Evolutionary conservation across 2,888 invertebrate species (phyloP).

Genomic region (Nyleta sp.): DNA sequence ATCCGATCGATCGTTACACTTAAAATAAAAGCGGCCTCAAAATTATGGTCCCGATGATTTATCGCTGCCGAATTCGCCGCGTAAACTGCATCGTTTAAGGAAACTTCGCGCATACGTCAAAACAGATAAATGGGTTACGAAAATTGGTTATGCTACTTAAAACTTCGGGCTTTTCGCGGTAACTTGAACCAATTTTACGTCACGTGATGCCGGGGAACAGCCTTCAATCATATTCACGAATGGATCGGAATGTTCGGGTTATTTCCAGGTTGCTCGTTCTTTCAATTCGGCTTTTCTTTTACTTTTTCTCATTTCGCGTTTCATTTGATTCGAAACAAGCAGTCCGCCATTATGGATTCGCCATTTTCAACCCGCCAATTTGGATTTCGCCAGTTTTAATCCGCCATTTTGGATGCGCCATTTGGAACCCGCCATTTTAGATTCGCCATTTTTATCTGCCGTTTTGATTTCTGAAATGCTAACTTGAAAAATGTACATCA

Average conservation of each 20-base stretch:
- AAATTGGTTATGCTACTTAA: conserved; percentile 53
- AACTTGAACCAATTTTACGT: conserved; percentile 28
- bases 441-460: too few relatives aligned
- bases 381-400: too few relatives aligned
- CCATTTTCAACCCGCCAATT: too few relatives aligned
- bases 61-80: conserved; percentile 33
- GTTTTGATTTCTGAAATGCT: too few relatives aligned
- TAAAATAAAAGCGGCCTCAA: conserved; percentile 25
- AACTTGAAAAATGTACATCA: too few relatives aligned
- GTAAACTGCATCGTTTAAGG: conserved; percentile 51
- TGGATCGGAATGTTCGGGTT: neutral
- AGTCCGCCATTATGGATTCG: too few relatives aligned
- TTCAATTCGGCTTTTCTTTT: too few relatives aligned
- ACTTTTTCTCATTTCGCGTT: too few relatives aligned
- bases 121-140: conserved; percentile 46
- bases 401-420: too few relatives aligned
- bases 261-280: too few relatives aligned
- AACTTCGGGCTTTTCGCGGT: conserved; percentile 28
- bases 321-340: too few relatives aligned
- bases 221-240: conserved; percentile 36
- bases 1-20: conserved; percentile 49
- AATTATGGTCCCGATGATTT: conserved; percentile 50
- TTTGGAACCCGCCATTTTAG: too few relatives aligned
- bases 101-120: conserved; percentile 52
- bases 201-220: conserved; percentile 3